Base-by-base conservation (phyloP, 92 coral and sea anemone species). In the Siderastrea siderea region DNA sequence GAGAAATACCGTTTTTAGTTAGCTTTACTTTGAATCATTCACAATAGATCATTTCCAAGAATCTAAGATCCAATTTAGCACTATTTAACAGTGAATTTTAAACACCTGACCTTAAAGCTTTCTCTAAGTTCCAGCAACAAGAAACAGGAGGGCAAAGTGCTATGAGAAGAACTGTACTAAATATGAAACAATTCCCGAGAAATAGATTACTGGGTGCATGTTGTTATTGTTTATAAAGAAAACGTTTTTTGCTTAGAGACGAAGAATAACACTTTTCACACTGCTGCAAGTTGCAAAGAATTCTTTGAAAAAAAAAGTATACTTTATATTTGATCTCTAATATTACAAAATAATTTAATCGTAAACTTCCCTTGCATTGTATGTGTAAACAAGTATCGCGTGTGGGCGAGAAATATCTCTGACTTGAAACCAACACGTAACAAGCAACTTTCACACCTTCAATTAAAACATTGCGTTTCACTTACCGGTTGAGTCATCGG, bases 11-110 rank as follows among this genome's bases (percentile, higher is more conserved):
- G 62, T 74, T 74, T 13, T 3, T 2, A 38, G 55, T 7, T 4
- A 13, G 15, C 6, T 55, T 82, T 68, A n/a, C 38, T 44, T 48
- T 2, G 55, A 66, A 46, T 68, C 12, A 65, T 0, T 3, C 67
- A 47, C 44, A 44, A 68, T 47, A 4, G 84, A n/a, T 80, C 19
- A 48, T 47, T 82, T 82, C 86, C 49, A 68, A 86, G 82, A 75
- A 84, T 75, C 44, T 38, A 74, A n/a, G 46, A 38, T 38, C 6
- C 12, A 43, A 57, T 14, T 44, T 57, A 0, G 68, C 5, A 47
- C n/a, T n/a, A 6, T 12, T 15, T 9, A 52, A 2, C 43, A 10
- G 2, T 48, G 46, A 63, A 48, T 47, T 67, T 45, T 4, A 3
- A 19, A 48, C 7, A 9, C 7, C 5, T 6, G 26, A 26, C 71